phyloP scores from a whole-genome alignment of 2,888 invertebrate species.

The Idaea aversata region DNA sequence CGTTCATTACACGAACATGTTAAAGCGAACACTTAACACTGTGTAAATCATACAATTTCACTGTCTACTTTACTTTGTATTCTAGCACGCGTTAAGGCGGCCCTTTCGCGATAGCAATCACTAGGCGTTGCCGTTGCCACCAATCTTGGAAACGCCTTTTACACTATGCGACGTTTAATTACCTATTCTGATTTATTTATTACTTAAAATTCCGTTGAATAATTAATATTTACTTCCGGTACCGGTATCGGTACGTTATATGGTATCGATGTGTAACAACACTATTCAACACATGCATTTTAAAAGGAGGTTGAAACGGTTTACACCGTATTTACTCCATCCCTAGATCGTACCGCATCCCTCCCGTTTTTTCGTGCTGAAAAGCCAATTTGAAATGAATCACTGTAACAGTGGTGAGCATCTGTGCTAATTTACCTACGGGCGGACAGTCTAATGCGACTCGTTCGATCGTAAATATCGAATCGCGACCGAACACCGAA shows the following conservation, averaged over 20 bases:
- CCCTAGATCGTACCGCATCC: conserved; percentile 69
- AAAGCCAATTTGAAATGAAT: conserved; percentile 81
- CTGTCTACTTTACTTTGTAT: conserved; percentile 53
- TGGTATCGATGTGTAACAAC: conserved; percentile 19
- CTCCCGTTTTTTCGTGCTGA: conserved; percentile 69
- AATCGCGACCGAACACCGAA: conserved; percentile 77
- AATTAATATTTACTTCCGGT: conserved; percentile 20
- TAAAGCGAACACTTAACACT: conserved; percentile 57
- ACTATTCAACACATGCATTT: conserved; percentile 29
- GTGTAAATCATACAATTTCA: conserved; percentile 60
- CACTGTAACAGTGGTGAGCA: conserved; percentile 78
- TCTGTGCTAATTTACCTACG: conserved; percentile 81
- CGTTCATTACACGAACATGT: conserved; percentile 48
- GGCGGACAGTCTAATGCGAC: conserved; percentile 79
- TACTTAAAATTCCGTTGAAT: conserved; percentile 35
- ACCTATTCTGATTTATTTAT: conserved; percentile 58
- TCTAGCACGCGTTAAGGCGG: conserved; percentile 61
- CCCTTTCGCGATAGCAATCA: conserved; percentile 64
- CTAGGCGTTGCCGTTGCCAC: conserved; percentile 61
- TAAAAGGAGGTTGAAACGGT: conserved; percentile 59
- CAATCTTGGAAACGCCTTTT: conserved; percentile 55
- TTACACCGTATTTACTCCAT: conserved; percentile 70
- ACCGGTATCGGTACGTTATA: not conserved
- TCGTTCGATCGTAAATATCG: conserved; percentile 75
- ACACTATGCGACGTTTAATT: conserved; percentile 64